Evolutionary conservation across 2,888 invertebrate species (phyloP).

Genomic region (Heliconius ethilla): DNA sequence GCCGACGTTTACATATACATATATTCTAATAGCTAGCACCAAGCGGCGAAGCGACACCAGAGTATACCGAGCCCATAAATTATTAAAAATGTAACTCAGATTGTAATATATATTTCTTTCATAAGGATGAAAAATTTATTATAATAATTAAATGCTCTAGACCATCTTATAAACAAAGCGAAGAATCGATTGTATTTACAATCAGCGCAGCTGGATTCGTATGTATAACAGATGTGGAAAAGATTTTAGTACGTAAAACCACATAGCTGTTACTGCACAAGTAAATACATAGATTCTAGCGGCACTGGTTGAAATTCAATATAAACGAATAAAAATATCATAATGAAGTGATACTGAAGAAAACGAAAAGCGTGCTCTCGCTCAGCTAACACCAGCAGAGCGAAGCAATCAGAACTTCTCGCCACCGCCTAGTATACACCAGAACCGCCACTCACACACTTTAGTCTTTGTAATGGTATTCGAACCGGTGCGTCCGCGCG

Average conservation of each 20-base stretch:
- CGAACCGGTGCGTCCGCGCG: background rate
- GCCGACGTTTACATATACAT: slow-evolving; percentile 4
- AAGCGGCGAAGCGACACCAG: slow-evolving; percentile 30
- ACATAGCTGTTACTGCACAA: background rate
- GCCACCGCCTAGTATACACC: background rate
- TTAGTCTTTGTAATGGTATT: background rate
- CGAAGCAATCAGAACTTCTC: background rate
- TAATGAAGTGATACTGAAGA: slow-evolving; percentile 14
- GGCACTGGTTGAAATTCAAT: slow-evolving; percentile 10
- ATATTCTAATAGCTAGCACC: slow-evolving; percentile 36
- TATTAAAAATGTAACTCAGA: slow-evolving; percentile 28
- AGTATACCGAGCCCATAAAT: slow-evolving; percentile 22
- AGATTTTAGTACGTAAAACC: background rate
- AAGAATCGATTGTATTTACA: slow-evolving; percentile 42
- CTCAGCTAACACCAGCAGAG: slow-evolving; percentile 11
- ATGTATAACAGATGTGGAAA: background rate
- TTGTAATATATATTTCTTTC: slow-evolving; percentile 30
- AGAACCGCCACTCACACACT: slow-evolving; percentile 8
- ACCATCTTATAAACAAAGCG: slow-evolving; percentile 52
- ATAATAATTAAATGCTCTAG: slow-evolving; percentile 45
- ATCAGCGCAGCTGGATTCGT: slow-evolving; percentile 1
- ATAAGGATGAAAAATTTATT: slow-evolving; percentile 28
- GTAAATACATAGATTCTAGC: background rate
- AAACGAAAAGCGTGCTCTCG: slow-evolving; percentile 19
- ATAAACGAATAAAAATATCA: slow-evolving; percentile 13